Evolutionary conservation across 1,140 invertebrate genomes (phyloP).

Genomic region (Anagrus nilaparvatae): DNA sequence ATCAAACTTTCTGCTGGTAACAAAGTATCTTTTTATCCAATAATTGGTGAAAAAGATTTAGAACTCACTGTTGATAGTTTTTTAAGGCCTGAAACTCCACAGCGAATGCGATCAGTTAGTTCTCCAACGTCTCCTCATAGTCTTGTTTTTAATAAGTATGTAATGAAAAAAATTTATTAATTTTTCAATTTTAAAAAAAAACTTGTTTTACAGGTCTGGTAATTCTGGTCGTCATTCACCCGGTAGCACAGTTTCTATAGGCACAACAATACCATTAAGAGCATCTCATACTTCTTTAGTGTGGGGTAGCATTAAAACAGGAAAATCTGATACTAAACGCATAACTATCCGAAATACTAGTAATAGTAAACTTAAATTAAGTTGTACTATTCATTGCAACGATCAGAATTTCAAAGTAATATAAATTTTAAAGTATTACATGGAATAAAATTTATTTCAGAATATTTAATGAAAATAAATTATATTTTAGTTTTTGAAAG

Average conservation of each 20-base stretch:
- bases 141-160: slow-evolving; percentile 27
- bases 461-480: slow-evolving; percentile 1
- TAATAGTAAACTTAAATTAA: slow-evolving; percentile 39
- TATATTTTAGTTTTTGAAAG: slow-evolving; percentile 30
- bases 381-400: slow-evolving; percentile 33
- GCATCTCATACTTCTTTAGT: slow-evolving; percentile 40
- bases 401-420: slow-evolving; percentile 34
- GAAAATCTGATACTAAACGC: slow-evolving; percentile 39
- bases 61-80: slow-evolving; percentile 18
- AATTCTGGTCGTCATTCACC: slow-evolving; percentile 34
- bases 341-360: slow-evolving; percentile 43
- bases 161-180: background rate
- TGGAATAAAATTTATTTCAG: slow-evolving; percentile 2
- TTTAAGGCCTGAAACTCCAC: slow-evolving; percentile 31
- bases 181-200: background rate
- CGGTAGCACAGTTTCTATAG: slow-evolving; percentile 27
- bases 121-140: slow-evolving; percentile 36
- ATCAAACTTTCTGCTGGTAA: slow-evolving; percentile 24
- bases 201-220: slow-evolving; percentile 20
- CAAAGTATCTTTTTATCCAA: slow-evolving; percentile 22
- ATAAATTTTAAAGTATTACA: slow-evolving; percentile 5
- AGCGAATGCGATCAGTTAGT: slow-evolving; percentile 15
- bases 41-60: slow-evolving; percentile 22
- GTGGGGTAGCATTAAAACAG: slow-evolving; percentile 43
- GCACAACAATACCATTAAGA: slow-evolving; percentile 37